Base-by-base conservation (phyloP, 2,888 invertebrate genomes). In the Xestia xanthographa region DNA sequence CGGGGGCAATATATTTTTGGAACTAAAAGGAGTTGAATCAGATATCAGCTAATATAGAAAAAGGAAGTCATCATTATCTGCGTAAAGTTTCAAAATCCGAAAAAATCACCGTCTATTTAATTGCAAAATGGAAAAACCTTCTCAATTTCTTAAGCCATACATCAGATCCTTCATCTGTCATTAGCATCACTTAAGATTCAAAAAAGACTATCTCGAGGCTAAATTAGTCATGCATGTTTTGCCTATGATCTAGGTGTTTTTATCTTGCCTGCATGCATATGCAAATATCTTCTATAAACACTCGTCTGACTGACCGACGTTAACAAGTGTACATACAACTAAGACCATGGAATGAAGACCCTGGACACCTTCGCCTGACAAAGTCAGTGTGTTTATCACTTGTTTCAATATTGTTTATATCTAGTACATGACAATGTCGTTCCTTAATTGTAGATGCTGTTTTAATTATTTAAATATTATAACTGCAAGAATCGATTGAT, bases 271-370 rank as follows among this genome's bases (percentile, higher is more conserved):
- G 87, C 90, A 89, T 92, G 91, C 89, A 88, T 92, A 94, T 94
- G 94, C 92, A 94, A 95, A 94, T 94, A 91, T 87, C 82, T 82
- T 89, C 90, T 92, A 91, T 93, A 93, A 92, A 91, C 90, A 88
- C 88, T 82, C 83, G 77, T 80, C 86, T 83, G 85, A 87, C 80
- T 85, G 89, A 90, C 86, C 88, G 87, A 86, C 84, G 83, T 79
- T 80, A 89, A 92, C 93, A 93, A 93, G 91, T 94, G 92, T 87
- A 83, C 82, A 90, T 86, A 78, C 82, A 65, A 84, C 87, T 88
- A 79, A 89, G 85, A 89, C 87, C 83, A 73, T 79, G 85, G 86
- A 89, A 89, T 87, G 86, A 83, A 86, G 83, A 80, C 77, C 75
- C 77, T 66, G 83, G 73, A 85, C 86, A 87, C 87, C 87, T 90